These are phyloP conservation scores for Synergus umbraculus DNA, from an alignment of 2,888 invertebrate species.

Conservation along the genomic window DNA sequence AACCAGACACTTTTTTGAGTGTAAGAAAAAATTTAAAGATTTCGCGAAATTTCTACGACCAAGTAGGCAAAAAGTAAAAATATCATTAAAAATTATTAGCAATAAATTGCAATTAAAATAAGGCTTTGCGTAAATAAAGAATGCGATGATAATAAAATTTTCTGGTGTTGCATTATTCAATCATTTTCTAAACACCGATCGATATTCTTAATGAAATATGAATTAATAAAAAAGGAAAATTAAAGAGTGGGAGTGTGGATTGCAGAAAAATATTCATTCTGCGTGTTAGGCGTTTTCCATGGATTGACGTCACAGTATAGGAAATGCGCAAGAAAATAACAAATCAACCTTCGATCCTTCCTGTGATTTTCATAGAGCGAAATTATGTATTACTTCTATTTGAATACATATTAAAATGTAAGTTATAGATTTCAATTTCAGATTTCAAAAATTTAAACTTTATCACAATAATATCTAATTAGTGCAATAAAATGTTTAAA, in stretches of 20 bases:
- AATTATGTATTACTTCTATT: neutral
- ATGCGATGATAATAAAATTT: too few relatives aligned
- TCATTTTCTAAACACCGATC: neutral
- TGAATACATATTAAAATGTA: neutral
- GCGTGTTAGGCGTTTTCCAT: neutral
- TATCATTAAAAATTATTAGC: neutral
- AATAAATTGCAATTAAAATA: neutral
- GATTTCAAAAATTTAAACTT: neutral
- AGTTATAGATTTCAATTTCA: neutral
- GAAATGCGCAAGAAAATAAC: slow-evolving; percentile 1
- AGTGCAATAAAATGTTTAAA: neutral
- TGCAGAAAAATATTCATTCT: neutral
- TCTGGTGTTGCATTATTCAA: neutral
- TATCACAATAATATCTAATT: too few relatives aligned
- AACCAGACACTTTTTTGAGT: too few relatives aligned
- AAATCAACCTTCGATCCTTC: neutral
- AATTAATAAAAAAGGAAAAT: neutral
- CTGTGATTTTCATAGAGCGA: neutral
- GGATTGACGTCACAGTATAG: neutral
- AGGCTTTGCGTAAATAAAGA: neutral
- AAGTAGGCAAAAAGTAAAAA: neutral
- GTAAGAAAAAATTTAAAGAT: too few relatives aligned
- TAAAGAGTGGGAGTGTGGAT: neutral
- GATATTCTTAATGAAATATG: neutral
- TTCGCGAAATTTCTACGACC: neutral